A percentile compares a stretch with the other conserved stretches of the same genome.
Evolutionary conservation across 2,797 vertebrate species (phyloP).

Genomic region (Melanotaenia nigrans): DNA sequence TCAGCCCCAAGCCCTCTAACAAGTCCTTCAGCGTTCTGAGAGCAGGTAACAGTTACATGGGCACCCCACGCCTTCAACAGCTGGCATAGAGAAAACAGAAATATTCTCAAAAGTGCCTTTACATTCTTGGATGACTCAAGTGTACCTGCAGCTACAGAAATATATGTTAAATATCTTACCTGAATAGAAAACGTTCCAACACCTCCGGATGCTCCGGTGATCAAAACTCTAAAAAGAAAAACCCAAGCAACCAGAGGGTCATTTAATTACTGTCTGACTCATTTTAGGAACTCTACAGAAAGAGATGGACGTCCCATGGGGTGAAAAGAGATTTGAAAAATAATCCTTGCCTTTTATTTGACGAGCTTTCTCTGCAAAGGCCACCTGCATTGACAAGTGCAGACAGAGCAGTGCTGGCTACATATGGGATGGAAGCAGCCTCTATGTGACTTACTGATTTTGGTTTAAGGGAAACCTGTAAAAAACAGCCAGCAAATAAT

Average conservation of each 20-base stretch:
- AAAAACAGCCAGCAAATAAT: conserved; percentile 16
- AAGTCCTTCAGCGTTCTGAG: conserved; percentile 86
- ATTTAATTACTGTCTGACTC: conserved; percentile 45
- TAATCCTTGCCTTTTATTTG: conserved; percentile 86
- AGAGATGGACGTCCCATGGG: conserved; percentile 11
- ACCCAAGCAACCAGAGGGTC: conserved; percentile 24
- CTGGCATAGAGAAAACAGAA: conserved; percentile 63
- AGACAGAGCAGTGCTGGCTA: conserved; percentile 88
- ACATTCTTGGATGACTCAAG: conserved; percentile 2
- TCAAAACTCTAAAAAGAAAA: conserved; percentile 85
- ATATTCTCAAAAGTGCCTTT: conserved; percentile 1
- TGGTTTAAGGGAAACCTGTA: conserved; percentile 90
- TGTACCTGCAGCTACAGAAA: not conserved
- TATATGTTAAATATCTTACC: conserved; percentile 70
- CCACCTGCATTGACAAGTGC: conserved; percentile 88
- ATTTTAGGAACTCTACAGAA: conserved; percentile 26
- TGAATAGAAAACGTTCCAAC: conserved; percentile 93
- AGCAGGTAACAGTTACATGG: conserved; percentile 92
- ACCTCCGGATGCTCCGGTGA: conserved; percentile 92
- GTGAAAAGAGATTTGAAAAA: conserved; percentile 20
- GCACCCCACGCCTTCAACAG: conserved; percentile 92
- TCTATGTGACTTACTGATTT: conserved; percentile 86
- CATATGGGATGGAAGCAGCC: conserved; percentile 92
- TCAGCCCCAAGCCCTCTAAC: conserved; percentile 90
- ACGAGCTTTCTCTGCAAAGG: conserved; percentile 83